Evolutionary conservation across 2,797 vertebrate genomes (phyloP).

Genomic region (Dromococcyx pavoninus): DNA sequence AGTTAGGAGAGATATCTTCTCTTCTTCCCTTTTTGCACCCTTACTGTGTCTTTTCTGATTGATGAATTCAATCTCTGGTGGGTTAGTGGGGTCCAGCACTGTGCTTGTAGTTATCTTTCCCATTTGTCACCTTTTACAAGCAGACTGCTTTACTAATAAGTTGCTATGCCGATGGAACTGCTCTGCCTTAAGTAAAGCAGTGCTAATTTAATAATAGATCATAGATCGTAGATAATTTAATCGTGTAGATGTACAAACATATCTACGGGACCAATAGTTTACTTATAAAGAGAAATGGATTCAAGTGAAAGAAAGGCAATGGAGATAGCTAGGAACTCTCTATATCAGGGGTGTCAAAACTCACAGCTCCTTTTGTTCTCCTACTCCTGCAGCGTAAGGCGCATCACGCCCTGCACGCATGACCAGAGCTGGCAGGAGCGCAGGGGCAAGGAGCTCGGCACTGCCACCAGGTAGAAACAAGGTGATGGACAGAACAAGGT

Average conservation of each 20-base stretch:
- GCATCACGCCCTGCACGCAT: too few relatives aligned
- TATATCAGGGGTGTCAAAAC: too few relatives aligned
- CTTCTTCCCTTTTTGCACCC: not conserved
- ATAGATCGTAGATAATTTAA: conserved; percentile 30
- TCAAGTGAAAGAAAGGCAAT: not conserved
- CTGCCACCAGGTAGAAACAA: too few relatives aligned
- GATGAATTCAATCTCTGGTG: conserved; percentile 52
- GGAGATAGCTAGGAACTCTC: not conserved
- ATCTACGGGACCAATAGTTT: not conserved
- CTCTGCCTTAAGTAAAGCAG: conserved; percentile 5
- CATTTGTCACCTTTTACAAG: conserved; percentile 55
- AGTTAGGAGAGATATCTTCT: not conserved
- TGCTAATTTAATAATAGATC: conserved; percentile 34
- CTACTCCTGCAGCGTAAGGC: too few relatives aligned
- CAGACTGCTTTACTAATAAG: not conserved
- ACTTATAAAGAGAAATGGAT: not conserved
- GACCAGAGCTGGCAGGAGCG: too few relatives aligned
- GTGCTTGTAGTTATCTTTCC: conserved; percentile 35
- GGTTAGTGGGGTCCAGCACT: conserved; percentile 10
- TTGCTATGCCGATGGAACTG: conserved; percentile 5
- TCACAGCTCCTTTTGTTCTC: too few relatives aligned
- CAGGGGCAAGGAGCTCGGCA: too few relatives aligned
- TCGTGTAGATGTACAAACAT: not conserved
- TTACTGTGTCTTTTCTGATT: conserved; percentile 26
- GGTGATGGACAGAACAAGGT: too few relatives aligned